These are phyloP conservation scores for Selene dorsalis DNA, from an alignment of 2,797 vertebrate species.

Conservation along the genomic window DNA sequence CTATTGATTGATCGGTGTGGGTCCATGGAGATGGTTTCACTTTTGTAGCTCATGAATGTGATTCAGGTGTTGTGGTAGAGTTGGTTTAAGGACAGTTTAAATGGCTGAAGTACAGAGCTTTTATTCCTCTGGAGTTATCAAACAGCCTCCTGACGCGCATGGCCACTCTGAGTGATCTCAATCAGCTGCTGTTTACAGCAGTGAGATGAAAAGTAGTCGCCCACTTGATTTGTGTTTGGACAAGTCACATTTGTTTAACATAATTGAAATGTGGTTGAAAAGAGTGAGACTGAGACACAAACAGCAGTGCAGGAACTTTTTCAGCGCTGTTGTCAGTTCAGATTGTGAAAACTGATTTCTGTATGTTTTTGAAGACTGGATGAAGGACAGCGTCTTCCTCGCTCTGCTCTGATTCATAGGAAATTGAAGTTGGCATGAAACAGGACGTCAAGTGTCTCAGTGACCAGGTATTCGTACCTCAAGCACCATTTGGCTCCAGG, in stretches of 20 bases:
- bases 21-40: background rate
- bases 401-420: slow-evolving; percentile 28
- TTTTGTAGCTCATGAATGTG: background rate
- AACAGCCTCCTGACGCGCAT: background rate
- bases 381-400: slow-evolving; percentile 11
- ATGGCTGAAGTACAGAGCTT: background rate
- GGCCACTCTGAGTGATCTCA: background rate
- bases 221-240: background rate
- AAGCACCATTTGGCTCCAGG: slow-evolving; percentile 39
- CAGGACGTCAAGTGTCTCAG: slow-evolving; percentile 50
- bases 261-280: background rate
- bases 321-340: background rate
- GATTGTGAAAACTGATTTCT: background rate
- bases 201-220: background rate
- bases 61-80: too few relatives aligned
- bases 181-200: background rate
- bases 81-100: too few relatives aligned
- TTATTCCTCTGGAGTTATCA: background rate
- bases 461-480: slow-evolving; percentile 49
- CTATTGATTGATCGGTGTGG: background rate
- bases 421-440: slow-evolving; percentile 41
- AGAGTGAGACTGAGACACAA: background rate
- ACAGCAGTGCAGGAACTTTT: background rate
- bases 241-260: background rate
- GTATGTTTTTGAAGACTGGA: background rate